Conservation (phyloP, 2,797 vertebrate genomes). For the Gobionotothen gibberifrons region DNA sequence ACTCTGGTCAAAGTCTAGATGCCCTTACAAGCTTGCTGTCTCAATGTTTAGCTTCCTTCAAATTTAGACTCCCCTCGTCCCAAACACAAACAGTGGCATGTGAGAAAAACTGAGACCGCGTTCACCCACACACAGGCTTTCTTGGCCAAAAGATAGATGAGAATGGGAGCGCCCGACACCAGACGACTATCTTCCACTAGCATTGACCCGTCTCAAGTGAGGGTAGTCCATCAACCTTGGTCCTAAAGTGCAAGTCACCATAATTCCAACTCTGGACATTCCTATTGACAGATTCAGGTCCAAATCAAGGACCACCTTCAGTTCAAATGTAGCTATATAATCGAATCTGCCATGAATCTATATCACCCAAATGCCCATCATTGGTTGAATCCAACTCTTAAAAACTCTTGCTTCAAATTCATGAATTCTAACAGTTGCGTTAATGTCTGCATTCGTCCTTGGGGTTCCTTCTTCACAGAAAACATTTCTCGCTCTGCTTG, state of each 20-base stretch:
- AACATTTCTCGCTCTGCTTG: not conserved
- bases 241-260: not conserved
- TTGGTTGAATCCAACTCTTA: conserved; percentile 5
- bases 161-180: not conserved
- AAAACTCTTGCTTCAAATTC: not conserved
- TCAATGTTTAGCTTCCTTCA: too few species aligned
- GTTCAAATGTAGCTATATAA: not conserved
- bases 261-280: not conserved
- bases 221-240: not conserved
- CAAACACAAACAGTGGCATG: not conserved
- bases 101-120: not conserved
- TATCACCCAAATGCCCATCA: not conserved
- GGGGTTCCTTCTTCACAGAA: not conserved
- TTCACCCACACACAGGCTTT: not conserved
- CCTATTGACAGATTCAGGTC: not conserved
- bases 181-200: not conserved
- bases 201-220: not conserved
- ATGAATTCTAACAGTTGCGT: conserved; percentile 1
- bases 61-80: not conserved
- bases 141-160: not conserved
- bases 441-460: not conserved
- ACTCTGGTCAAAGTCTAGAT: not conserved
- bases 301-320: not conserved
- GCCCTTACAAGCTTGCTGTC: not conserved
- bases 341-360: not conserved